Conservation (phyloP, 2,113 vertebrate species). For the Chiloscyllium plagiosum region DNA sequence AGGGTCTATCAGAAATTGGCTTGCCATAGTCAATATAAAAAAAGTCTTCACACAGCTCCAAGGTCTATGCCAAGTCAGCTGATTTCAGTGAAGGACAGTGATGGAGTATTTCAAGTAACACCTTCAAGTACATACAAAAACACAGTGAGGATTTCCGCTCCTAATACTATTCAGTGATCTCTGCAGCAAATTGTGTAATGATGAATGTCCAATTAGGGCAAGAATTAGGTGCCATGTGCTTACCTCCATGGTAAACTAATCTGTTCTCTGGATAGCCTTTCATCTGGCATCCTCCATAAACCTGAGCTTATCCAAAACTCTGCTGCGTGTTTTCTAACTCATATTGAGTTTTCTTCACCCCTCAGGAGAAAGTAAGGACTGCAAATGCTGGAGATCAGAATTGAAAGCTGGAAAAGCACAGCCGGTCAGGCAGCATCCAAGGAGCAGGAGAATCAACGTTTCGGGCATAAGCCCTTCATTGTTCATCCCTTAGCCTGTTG, state of each 20-base stretch:
- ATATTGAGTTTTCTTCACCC: background rate
- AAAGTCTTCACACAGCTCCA: background rate
- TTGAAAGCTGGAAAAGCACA: no score
- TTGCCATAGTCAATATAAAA: conserved; percentile 6
- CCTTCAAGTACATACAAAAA: background rate
- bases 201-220: background rate
- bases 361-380: no score
- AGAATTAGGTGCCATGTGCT: background rate
- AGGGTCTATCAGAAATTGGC: background rate
- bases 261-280: background rate
- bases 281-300: background rate
- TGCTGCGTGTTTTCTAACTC: background rate
- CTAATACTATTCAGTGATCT: background rate
- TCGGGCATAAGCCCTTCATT: no score
- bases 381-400: no score
- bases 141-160: background rate
- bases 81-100: background rate
- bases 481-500: no score
- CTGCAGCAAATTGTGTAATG: background rate
- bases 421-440: no score
- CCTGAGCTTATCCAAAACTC: background rate
- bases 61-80: background rate
- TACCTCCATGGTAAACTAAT: background rate
- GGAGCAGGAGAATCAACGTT: no score
- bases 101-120: background rate